Evolutionary conservation across 2,797 vertebrate genomes (phyloP).

Genomic region (Moxostoma hubbsi): DNA sequence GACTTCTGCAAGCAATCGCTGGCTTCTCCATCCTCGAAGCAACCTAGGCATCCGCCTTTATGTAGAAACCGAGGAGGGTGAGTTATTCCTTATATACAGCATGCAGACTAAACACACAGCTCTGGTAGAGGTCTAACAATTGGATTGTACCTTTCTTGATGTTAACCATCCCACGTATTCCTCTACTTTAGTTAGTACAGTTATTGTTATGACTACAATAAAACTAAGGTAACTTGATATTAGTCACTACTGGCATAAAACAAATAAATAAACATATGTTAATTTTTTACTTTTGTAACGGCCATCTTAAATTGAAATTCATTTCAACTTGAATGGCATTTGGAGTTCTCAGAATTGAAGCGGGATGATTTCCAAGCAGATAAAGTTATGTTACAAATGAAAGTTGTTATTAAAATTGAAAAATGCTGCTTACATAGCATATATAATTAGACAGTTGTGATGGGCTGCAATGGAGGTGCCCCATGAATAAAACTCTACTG

Average conservation of each 20-base stretch:
- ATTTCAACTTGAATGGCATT: no score
- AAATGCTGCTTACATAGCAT: not conserved
- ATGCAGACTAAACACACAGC: not conserved
- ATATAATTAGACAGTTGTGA: not conserved
- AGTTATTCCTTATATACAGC: slow-evolving; percentile 23
- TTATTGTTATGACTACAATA: no score
- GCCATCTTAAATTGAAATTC: no score
- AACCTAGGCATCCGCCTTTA: slow-evolving; percentile 92
- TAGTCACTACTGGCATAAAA: not conserved
- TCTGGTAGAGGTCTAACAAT: not conserved
- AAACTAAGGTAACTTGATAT: not conserved
- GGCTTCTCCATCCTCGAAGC: slow-evolving; percentile 84
- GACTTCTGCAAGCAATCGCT: slow-evolving; percentile 89
- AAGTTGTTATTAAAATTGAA: no score
- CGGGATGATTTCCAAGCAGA: no score
- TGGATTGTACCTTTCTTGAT: no score
- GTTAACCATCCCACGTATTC: not conserved
- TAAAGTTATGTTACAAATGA: no score
- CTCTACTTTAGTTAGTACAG: no score
- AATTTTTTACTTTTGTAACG: no score
- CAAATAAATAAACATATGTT: not conserved
- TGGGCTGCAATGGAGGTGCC: not conserved
- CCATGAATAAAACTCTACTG: not conserved
- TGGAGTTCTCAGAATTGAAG: no score
- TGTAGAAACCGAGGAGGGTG: slow-evolving; percentile 92